phyloP scores from a whole-genome alignment of 2,113 vertebrate genomes.

The Aptenodytes forsteri region DNA sequence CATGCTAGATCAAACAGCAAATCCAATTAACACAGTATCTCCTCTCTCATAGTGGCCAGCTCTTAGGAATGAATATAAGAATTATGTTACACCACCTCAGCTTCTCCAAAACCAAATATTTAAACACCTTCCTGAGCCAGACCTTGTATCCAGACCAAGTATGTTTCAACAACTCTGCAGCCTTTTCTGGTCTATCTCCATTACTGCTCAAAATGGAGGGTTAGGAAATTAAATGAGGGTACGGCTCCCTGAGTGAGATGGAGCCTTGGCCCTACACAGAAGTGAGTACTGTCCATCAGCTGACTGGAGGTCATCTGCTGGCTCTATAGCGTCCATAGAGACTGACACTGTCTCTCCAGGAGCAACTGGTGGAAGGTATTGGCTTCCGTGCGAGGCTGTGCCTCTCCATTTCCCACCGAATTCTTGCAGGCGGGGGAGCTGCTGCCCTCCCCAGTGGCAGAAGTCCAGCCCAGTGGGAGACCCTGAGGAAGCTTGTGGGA shows the following conservation, averaged over 20 bases:
- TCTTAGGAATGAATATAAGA: not conserved
- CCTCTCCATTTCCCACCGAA: not conserved
- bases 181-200: not conserved
- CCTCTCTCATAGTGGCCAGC: not conserved
- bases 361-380: not conserved
- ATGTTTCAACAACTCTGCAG: not conserved
- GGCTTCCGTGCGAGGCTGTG: accelerated
- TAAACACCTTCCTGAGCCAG: not conserved
- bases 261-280: not conserved
- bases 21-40: conserved; percentile 24
- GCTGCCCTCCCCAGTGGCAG: not conserved
- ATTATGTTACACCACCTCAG: not conserved
- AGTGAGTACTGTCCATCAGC: too few relatives aligned
- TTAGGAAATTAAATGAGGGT: not conserved
- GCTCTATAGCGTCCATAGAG: not conserved
- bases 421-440: not conserved
- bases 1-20: conserved; percentile 35
- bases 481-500: not conserved
- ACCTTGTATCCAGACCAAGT: not conserved
- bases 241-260: not conserved
- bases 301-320: not conserved
- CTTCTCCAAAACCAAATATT: not conserved
- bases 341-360: not conserved
- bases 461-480: not conserved
- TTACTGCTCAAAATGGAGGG: not conserved